Percentiles rank a stretch among this genome's conserved stretches.
These are phyloP conservation scores for Rhagoletis pomonella DNA, from an alignment of 1,140 invertebrate genomes.

Conservation along the genomic window DNA sequence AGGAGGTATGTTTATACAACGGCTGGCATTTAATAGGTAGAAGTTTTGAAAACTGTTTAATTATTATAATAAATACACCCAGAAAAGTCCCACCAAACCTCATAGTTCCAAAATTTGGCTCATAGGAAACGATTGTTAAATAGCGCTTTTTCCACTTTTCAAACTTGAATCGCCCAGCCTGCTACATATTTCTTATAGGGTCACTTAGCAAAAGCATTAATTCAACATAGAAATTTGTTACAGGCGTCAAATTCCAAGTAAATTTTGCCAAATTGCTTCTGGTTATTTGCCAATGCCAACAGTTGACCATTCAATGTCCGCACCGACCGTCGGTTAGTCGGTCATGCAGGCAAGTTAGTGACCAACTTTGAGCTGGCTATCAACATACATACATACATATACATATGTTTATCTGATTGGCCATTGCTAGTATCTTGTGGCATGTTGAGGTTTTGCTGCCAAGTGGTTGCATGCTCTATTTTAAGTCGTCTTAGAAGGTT, in stretches of 20 bases:
- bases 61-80: too few species aligned
- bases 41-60: too few species aligned
- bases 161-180: too few species aligned
- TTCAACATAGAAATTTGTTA: constrained; percentile 25
- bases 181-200: too few species aligned
- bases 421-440: not conserved
- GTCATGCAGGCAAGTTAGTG: not conserved
- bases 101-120: too few species aligned
- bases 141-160: too few species aligned
- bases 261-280: constrained; percentile 36
- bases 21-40: too few species aligned
- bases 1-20: too few species aligned
- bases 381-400: not conserved
- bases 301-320: not conserved
- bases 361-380: constrained; percentile 4
- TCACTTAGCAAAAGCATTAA: not conserved
- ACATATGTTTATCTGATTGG: constrained; percentile 2
- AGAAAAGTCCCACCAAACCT: too few species aligned
- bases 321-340: not conserved
- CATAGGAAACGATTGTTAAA: too few species aligned
- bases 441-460: constrained; percentile 36
- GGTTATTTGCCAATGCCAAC: constrained; percentile 21
- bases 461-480: constrained; percentile 45
- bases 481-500: not conserved
- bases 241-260: constrained; percentile 40